A percentile compares a stretch with the other conserved stretches of the same genome.
Evolutionary conservation across 2,888 invertebrate species (phyloP).

Genomic region (Trilocha varians): DNA sequence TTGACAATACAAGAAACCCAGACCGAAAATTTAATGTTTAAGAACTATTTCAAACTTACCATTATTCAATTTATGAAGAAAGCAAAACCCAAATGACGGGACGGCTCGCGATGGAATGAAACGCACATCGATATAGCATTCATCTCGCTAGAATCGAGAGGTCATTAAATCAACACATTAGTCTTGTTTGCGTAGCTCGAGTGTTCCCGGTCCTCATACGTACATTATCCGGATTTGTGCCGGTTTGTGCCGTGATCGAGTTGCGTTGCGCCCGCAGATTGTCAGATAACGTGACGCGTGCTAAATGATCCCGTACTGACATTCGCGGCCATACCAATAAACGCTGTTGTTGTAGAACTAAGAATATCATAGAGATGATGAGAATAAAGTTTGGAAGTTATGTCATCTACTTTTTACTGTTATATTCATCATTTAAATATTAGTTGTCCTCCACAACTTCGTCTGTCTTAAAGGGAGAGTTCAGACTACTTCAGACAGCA

Average conservation of each 20-base stretch:
- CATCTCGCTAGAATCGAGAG: background rate
- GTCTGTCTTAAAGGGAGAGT: too few relatives aligned
- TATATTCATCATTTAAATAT: too few relatives aligned
- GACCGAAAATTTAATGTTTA: too few relatives aligned
- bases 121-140: background rate
- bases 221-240: conserved; percentile 29
- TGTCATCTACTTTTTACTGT: too few relatives aligned
- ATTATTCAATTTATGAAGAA: background rate
- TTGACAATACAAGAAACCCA: too few relatives aligned
- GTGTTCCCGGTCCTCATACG: conserved; percentile 18
- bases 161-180: conserved; percentile 10
- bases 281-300: conserved; percentile 37
- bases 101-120: conserved; percentile 1
- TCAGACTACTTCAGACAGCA: too few relatives aligned
- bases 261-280: conserved; percentile 29
- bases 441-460: too few relatives aligned
- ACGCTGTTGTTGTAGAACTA: conserved; percentile 4
- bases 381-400: too few relatives aligned
- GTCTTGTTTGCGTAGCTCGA: conserved; percentile 14
- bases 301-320: conserved; percentile 39
- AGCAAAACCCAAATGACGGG: background rate
- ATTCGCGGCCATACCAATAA: conserved; percentile 32
- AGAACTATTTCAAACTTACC: background rate
- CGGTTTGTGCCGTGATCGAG: conserved; percentile 19
- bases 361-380: background rate